Percentiles rank a stretch among this genome's conserved stretches.
Evolutionary conservation across 1,140 invertebrate genomes (phyloP).

Genomic region (Philotrypesis tridentata): DNA sequence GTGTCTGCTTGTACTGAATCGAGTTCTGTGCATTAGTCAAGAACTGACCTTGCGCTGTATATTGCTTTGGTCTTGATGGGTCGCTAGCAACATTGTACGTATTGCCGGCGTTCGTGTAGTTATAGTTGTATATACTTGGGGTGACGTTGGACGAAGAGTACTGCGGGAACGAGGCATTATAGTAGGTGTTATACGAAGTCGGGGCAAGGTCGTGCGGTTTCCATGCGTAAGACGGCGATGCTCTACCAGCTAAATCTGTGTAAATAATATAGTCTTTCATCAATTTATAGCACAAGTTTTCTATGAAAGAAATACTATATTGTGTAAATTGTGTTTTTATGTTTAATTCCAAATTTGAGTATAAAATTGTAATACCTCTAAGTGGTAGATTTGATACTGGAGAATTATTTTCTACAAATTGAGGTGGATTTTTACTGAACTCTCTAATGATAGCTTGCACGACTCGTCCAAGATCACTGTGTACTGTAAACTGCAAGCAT

Average conservation of each 20-base stretch:
- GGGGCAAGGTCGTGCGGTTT: constrained; percentile 66
- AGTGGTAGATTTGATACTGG: constrained; percentile 65
- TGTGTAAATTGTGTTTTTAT: background rate
- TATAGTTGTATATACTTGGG: constrained; percentile 66
- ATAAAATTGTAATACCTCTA: constrained; percentile 62
- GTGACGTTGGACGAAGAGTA: constrained; percentile 66
- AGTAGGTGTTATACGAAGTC: constrained; percentile 67
- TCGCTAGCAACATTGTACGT: constrained; percentile 50
- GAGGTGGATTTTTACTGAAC: constrained; percentile 80
- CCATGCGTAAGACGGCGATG: constrained; percentile 66
- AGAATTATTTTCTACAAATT: constrained; percentile 69
- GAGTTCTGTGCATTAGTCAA: constrained; percentile 52
- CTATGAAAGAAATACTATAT: background rate
- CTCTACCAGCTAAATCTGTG: constrained; percentile 67
- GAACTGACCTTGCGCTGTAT: constrained; percentile 47
- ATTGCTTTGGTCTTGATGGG: constrained; percentile 38
- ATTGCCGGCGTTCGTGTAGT: constrained; percentile 64
- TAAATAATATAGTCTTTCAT: constrained; percentile 43
- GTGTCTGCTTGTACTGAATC: constrained; percentile 55
- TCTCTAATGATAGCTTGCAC: constrained; percentile 86
- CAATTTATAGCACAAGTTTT: background rate
- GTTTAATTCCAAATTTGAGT: background rate
- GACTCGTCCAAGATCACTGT: constrained; percentile 85
- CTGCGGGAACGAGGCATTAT: constrained; percentile 65
- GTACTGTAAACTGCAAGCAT: constrained; percentile 78